These are phyloP conservation scores for Acipenser transmontanus DNA, from an alignment of 2,797 vertebrate species.

Conservation along the genomic window DNA sequence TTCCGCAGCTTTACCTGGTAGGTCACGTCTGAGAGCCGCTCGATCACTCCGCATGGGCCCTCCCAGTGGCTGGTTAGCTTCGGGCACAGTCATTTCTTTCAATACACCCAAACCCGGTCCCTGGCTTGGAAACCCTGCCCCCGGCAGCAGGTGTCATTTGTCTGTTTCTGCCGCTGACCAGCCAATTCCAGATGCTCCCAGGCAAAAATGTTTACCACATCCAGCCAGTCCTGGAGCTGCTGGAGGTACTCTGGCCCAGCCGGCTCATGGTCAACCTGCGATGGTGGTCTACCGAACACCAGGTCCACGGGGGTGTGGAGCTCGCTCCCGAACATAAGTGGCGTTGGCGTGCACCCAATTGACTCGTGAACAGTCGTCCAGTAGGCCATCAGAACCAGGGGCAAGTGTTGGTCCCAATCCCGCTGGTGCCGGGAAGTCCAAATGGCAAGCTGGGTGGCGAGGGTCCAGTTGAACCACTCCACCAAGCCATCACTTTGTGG, in stretches of 20 bases:
- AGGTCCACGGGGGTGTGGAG: neutral
- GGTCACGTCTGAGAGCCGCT: no score
- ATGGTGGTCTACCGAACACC: neutral
- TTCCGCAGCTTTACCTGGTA: no score
- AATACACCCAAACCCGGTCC: no score
- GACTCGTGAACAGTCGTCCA: neutral
- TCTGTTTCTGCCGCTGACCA: neutral
- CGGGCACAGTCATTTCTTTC: no score
- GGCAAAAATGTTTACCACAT: neutral
- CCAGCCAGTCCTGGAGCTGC: neutral
- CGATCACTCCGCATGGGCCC: no score
- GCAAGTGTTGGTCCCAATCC: neutral
- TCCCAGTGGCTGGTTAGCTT: no score
- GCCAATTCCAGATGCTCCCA: neutral
- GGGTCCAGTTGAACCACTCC: no score
- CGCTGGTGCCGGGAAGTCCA: no score
- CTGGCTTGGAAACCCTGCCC: neutral
- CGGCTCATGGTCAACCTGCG: neutral
- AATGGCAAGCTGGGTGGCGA: no score
- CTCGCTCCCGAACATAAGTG: neutral
- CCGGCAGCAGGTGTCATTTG: neutral
- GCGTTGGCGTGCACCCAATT: neutral
- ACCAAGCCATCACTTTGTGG: no score
- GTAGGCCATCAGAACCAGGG: neutral
- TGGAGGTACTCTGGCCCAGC: neutral